Base-by-base conservation (phyloP, 2,888 invertebrate species). In the Cyclophora albipunctata region DNA sequence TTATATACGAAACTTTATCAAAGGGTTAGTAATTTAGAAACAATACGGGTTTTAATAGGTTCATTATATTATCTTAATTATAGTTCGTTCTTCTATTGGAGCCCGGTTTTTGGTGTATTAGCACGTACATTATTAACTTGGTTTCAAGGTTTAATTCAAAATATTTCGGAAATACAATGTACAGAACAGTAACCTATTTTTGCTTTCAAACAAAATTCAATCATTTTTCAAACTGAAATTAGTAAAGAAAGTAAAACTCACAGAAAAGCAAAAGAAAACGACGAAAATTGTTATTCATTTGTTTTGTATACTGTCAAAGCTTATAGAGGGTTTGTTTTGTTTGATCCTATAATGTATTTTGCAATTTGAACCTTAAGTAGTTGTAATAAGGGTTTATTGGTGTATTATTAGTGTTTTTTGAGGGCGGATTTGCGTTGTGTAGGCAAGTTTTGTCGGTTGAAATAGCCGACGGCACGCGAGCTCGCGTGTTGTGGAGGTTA, bases 381-480 rank as follows among this genome's bases (percentile, higher is more conserved):
- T 52, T 5, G 64, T 46, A 48, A 54, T 62, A 67, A 66, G 66
- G 66, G 56, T 64, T 64, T 62, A 64, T 55, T 68, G 57, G 63
- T 59, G 57, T 62, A 60, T 71, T 66, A 64, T 70, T 66, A 70
- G 65, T 66, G 68, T 69, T 69, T 78, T 73, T 69, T 66, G 69
- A 70, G 69, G 71, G 62, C 71, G 69, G 66, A 57, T 68, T 73
- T 71, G 69, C 67, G 67, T 74, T 69, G 70, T 64, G 63, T 69
- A 68, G 67, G 72, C 66, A 67, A 73, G 73, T 70, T 71, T 64
- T 67, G 68, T 69, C 60, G 60, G 58, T 47, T 50, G 65, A 67
- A 84, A 60, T 73, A 65, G 58, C 81, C 80, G 78, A 45, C 81
- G 79, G 79, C 87, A 87, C 84, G 87, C 84, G 46, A 87, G 48